Percentiles rank a stretch among this genome's conserved stretches.
These are phyloP conservation scores for Sinocyclocheilus grahami DNA, from an alignment of 2,113 vertebrate genomes.

Conservation along the genomic window DNA sequence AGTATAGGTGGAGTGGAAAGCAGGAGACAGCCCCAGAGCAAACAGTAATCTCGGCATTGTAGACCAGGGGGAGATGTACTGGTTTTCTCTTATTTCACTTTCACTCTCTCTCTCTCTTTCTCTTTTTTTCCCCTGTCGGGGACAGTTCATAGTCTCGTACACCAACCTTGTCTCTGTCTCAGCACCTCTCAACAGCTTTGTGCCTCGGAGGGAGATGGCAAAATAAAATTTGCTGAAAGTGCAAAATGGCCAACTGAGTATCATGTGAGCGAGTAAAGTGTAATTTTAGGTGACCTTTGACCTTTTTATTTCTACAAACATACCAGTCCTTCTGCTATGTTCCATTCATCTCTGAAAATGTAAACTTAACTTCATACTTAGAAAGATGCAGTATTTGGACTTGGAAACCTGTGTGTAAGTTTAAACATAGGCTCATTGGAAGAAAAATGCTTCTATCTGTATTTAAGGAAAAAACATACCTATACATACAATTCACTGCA, in stretches of 20 bases:
- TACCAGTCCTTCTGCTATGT: not conserved
- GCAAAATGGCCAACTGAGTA: not conserved
- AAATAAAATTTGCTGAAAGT: not conserved
- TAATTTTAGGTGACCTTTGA: conserved; percentile 55
- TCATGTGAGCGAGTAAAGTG: not conserved
- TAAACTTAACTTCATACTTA: too few species aligned
- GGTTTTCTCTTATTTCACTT: conserved; percentile 77
- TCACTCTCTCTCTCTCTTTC: conserved; percentile 3
- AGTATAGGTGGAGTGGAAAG: conserved; percentile 70
- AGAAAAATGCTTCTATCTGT: too few species aligned
- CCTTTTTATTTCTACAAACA: conserved; percentile 6
- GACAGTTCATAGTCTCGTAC: conserved; percentile 71
- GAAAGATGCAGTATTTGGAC: too few species aligned
- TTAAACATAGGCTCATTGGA: too few species aligned
- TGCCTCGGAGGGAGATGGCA: not conserved
- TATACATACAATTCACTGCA: too few species aligned
- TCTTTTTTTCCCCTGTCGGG: conserved; percentile 59
- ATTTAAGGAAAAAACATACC: too few species aligned
- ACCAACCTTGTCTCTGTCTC: conserved; percentile 27
- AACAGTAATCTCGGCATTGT: conserved; percentile 81
- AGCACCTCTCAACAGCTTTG: conserved; percentile 12
- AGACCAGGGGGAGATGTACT: conserved; percentile 79
- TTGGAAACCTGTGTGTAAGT: too few species aligned
- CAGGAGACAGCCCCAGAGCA: conserved; percentile 73
- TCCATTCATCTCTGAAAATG: too few species aligned